Conservation (phyloP, 2,797 vertebrate species). For the Champsocephalus esox region DNA sequence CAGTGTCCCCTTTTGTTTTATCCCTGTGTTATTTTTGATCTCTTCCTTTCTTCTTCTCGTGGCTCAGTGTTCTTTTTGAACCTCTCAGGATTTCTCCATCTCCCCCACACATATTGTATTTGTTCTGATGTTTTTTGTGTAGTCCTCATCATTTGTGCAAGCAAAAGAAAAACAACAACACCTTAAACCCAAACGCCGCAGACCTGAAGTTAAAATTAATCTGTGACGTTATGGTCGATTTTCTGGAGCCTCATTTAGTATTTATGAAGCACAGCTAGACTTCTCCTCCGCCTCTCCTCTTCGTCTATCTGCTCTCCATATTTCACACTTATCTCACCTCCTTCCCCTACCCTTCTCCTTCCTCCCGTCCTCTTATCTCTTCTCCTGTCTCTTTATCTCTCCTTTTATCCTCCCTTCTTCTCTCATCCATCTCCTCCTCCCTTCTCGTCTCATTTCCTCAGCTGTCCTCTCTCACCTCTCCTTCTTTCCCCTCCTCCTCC, state of each 20-base stretch:
- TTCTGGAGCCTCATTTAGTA: slow-evolving; percentile 55
- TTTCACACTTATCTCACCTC: too few relatives aligned
- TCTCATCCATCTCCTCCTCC: not conserved
- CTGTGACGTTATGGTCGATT: slow-evolving; percentile 29
- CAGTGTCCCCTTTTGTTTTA: not conserved
- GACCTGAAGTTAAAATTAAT: slow-evolving; percentile 24
- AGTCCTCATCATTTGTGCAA: not conserved
- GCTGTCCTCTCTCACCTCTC: not conserved
- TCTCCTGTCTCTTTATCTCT: not conserved
- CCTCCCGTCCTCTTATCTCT: not conserved
- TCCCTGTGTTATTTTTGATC: not conserved
- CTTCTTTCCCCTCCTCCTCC: not conserved
- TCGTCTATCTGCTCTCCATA: not conserved
- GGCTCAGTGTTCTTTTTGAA: not conserved
- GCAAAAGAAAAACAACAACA: slow-evolving; percentile 1
- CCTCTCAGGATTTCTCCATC: not conserved
- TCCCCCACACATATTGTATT: not conserved
- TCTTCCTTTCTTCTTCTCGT: not conserved
- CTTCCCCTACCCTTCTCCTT: too few relatives aligned
- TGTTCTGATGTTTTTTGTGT: not conserved
- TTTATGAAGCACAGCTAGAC: slow-evolving; percentile 68
- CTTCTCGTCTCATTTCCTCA: not conserved
- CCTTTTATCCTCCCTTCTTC: not conserved
- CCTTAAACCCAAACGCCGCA: slow-evolving; percentile 5
- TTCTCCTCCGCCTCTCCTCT: not conserved